Evolutionary conservation across 64 coral and sea anemone genomes (phyloP), one percentile per base, ranked within the genome.

Genomic region (Catalaphyllia jardinei): DNA sequence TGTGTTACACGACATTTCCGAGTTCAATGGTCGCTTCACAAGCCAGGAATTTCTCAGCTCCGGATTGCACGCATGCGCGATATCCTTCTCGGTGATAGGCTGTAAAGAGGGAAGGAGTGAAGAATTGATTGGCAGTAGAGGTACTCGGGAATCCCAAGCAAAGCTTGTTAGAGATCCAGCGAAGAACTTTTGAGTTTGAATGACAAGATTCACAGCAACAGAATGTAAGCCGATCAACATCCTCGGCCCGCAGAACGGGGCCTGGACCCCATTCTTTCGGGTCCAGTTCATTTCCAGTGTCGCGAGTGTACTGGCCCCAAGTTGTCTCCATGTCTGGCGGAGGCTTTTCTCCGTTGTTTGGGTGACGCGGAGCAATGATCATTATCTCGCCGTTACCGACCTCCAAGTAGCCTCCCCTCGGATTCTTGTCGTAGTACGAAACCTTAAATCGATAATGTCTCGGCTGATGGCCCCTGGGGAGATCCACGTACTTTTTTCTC

Each of bases 121-220:
- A 88, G 71, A 88, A 88, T 22, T 88, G 86, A 60, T 88, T 88
- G 46, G 74, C 42, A 0, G 93, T 94, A 57, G 51, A 78, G 30
- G 88, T 89, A 22, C 81, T 39, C 33, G 93, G 93, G 65, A 94
- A 94, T 18, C 88, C 59, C 79, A 77, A 74, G 71, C 91, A 96
- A 13, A 96, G 77, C 38, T 90, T 93, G 1, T 14, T 17, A 29
- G 91, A 93, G 54, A 96, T 50, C 73, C 30, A 87, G 30, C 62
- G 67, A 59, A 85, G 69, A 54, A 67, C 33, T 75, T 80, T 88
- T 2, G 80, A 86, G 74, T 52, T 79, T 82, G 87, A 77, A 71
- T 94, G 93, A 84, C 93, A 94, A 80, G 72, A 90, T 71, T 89
- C 89, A 72, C 93, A 94, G 81, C 93, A 94, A 74, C 93, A 94